phyloP scores from a whole-genome alignment of 2,797 vertebrate species.

The Sciaenops ocellatus region DNA sequence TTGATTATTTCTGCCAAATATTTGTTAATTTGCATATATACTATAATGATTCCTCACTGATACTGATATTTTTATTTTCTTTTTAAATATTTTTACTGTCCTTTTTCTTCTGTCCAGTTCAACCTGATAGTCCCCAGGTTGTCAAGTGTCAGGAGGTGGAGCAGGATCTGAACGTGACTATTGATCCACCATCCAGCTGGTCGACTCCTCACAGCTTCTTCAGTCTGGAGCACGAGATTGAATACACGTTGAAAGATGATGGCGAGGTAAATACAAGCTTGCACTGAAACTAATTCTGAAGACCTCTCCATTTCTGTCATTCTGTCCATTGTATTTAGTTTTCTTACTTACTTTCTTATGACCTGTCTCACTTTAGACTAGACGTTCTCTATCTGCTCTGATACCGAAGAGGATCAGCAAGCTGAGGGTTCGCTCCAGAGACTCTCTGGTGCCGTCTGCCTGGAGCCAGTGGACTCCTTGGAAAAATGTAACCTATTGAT shows the following conservation, averaged over 20 bases:
- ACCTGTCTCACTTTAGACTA: constrained; percentile 41
- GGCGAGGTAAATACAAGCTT: constrained; percentile 69
- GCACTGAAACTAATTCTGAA: neutral
- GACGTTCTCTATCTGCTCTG: constrained; percentile 11
- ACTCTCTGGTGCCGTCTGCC: constrained; percentile 73
- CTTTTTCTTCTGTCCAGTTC: constrained; percentile 64
- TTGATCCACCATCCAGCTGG: constrained; percentile 80
- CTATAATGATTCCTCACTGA: neutral
- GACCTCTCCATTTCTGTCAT: neutral
- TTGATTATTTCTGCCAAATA: neutral
- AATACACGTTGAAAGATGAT: constrained; percentile 73
- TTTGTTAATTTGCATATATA: neutral
- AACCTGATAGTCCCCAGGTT: constrained; percentile 70
- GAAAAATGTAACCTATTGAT: constrained; percentile 81
- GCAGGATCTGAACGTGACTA: constrained; percentile 59
- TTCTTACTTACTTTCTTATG: constrained; percentile 14
- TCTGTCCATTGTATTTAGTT: neutral
- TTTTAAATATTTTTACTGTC: neutral
- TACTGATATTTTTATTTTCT: too few relatives aligned
- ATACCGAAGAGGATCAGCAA: constrained; percentile 69
- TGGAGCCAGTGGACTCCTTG: constrained; percentile 86
- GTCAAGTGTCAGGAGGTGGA: constrained; percentile 50
- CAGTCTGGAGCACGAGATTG: constrained; percentile 80
- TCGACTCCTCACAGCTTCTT: constrained; percentile 84
- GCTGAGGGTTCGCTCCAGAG: constrained; percentile 83